Conservation (phyloP, 1,140 invertebrate genomes). For the Euura lappo region DNA sequence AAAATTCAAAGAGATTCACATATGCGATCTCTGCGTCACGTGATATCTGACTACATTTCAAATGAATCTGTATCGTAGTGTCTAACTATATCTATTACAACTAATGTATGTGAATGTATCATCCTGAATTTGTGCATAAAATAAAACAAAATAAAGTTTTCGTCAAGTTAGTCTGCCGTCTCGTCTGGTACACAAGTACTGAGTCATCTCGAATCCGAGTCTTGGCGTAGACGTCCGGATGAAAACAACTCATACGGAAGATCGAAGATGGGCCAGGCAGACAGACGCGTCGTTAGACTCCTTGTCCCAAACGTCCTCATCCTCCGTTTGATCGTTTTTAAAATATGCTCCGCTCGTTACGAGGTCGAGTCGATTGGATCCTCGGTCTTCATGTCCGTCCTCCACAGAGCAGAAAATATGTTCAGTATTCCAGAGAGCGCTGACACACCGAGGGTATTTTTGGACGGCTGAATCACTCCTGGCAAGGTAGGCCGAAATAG, state of each 20-base stretch:
- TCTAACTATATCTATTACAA: not conserved
- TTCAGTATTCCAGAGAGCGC: conserved; percentile 44
- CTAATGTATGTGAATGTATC: not conserved
- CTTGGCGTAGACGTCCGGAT: not conserved
- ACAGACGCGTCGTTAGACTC: not conserved
- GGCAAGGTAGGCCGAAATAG: conserved; percentile 47
- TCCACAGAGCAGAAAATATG: not conserved
- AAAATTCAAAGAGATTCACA: too few relatives aligned
- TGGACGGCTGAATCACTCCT: conserved; percentile 49
- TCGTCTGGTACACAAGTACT: conserved; percentile 4
- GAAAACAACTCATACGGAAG: not conserved
- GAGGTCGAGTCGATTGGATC: not conserved
- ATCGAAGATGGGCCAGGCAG: not conserved
- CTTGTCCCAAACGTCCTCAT: not conserved
- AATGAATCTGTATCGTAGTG: not conserved
- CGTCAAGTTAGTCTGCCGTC: conserved; percentile 9
- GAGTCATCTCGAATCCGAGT: conserved; percentile 4
- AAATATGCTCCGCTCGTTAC: not conserved
- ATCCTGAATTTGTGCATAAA: not conserved
- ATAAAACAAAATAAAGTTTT: not conserved
- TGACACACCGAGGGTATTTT: conserved; percentile 51
- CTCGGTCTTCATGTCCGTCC: not conserved
- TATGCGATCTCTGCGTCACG: too few relatives aligned
- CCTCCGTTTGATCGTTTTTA: not conserved
- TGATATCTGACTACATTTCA: not conserved